phyloP scores from a whole-genome alignment of 2,113 vertebrate genomes.

The Oncorhynchus kisutch region DNA sequence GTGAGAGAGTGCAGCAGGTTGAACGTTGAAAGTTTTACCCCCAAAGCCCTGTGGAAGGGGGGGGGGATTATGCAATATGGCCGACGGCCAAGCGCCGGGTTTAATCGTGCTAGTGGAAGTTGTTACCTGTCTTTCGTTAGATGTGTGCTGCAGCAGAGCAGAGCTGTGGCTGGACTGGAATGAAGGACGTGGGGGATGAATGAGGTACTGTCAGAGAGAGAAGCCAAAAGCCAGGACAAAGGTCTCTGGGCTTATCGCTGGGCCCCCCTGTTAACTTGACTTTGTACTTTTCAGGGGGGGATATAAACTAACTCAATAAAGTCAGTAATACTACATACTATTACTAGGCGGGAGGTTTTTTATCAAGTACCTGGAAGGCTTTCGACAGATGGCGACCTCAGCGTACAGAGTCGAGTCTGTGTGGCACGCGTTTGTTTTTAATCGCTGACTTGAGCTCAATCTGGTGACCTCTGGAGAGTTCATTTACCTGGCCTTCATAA shows the following conservation, averaged over 20 bases:
- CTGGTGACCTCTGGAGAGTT: conserved; percentile 32
- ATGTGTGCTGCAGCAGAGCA: conserved; percentile 41
- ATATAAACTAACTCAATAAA: conserved; percentile 19
- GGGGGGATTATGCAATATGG: conserved; percentile 60
- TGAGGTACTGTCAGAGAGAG: conserved; percentile 44
- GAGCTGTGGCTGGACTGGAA: conserved; percentile 42
- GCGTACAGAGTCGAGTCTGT: background rate
- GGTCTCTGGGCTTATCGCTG: conserved; percentile 59
- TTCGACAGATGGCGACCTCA: conserved; percentile 20
- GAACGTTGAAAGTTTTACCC: conserved; percentile 54
- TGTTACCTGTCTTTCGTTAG: conserved; percentile 27
- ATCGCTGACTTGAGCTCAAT: too few species aligned
- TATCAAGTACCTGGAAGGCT: conserved; percentile 19
- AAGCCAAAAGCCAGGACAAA: conserved; percentile 62
- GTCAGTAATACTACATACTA: conserved; percentile 32
- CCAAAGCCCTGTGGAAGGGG: conserved; percentile 51
- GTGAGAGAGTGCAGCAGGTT: conserved; percentile 39
- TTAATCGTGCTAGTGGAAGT: conserved; percentile 29
- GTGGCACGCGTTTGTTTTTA: background rate
- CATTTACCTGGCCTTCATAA: background rate
- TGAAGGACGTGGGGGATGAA: conserved; percentile 53
- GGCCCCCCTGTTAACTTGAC: conserved; percentile 38
- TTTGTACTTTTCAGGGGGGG: conserved; percentile 46
- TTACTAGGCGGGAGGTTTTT: background rate
- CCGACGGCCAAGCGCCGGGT: conserved; percentile 33